Conservation (phyloP, 1,140 invertebrate genomes). For the Orius laevigatus region DNA sequence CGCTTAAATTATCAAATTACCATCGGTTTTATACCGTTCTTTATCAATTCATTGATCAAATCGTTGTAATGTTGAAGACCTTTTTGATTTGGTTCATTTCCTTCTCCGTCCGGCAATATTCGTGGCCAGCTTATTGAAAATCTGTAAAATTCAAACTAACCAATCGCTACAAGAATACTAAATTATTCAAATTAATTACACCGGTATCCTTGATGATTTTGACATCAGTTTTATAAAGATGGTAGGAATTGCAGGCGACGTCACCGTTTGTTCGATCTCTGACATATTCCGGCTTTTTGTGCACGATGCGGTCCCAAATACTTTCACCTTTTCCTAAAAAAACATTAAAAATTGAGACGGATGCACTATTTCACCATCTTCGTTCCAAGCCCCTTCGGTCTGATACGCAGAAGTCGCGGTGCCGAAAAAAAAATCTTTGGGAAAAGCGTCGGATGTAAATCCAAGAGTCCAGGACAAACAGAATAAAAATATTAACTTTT, state of each 20-base stretch:
- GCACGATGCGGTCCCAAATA: constrained; percentile 25
- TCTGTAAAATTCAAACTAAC: constrained; percentile 37
- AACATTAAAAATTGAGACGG: neutral
- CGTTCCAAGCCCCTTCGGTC: constrained; percentile 45
- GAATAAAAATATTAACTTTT: too few relatives aligned
- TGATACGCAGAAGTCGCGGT: constrained; percentile 39
- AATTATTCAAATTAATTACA: constrained; percentile 22
- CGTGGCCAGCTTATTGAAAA: constrained; percentile 55
- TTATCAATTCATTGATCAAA: constrained; percentile 39
- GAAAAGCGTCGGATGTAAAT: too few relatives aligned
- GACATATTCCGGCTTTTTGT: constrained; percentile 29
- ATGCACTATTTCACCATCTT: constrained; percentile 28
- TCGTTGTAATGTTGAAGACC: constrained; percentile 48
- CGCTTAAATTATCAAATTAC: constrained; percentile 24
- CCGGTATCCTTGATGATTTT: constrained; percentile 30
- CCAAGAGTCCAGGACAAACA: too few relatives aligned
- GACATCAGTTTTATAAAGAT: constrained; percentile 37
- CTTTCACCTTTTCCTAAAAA: constrained; percentile 25
- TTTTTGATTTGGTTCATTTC: constrained; percentile 36
- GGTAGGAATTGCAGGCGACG: constrained; percentile 39
- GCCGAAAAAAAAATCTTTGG: constrained; percentile 37
- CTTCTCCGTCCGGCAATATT: constrained; percentile 42
- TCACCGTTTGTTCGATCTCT: constrained; percentile 37
- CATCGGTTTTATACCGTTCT: constrained; percentile 33
- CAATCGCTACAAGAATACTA: constrained; percentile 27